Conservation (phyloP, 2,888 invertebrate genomes). For the Myopa tessellatipennis region DNA sequence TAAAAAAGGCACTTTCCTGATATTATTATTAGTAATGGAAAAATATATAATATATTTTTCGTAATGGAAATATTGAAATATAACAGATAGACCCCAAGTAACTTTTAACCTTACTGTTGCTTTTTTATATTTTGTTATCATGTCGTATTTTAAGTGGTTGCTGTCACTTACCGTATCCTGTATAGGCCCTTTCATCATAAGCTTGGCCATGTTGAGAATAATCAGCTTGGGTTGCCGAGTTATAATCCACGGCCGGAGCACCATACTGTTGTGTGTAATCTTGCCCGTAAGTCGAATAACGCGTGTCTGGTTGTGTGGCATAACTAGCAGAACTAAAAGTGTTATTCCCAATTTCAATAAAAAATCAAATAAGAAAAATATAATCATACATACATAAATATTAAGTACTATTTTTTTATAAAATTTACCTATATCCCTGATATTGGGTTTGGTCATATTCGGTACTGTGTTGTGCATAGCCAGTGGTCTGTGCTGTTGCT, state of each 20-base stretch:
- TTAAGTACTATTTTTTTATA: not conserved
- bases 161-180: slow-evolving; percentile 66
- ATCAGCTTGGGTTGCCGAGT: slow-evolving; percentile 64
- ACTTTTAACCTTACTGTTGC: too few species aligned
- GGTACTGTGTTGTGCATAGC: slow-evolving; percentile 59
- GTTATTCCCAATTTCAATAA: slow-evolving; percentile 18
- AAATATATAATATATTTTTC: too few species aligned
- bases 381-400: too few species aligned
- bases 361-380: slow-evolving; percentile 5
- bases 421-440: slow-evolving; percentile 64
- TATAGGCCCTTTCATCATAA: slow-evolving; percentile 67
- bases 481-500: slow-evolving; percentile 57
- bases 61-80: too few species aligned
- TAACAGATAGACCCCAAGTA: too few species aligned
- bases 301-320: slow-evolving; percentile 63
- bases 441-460: slow-evolving; percentile 68
- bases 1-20: too few species aligned
- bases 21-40: too few species aligned
- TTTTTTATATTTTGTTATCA: too few species aligned
- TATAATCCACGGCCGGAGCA: slow-evolving; percentile 66
- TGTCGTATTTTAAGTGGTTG: slow-evolving; percentile 35
- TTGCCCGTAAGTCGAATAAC: slow-evolving; percentile 66
- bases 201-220: slow-evolving; percentile 62
- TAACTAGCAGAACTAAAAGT: slow-evolving; percentile 60
- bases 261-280: slow-evolving; percentile 68